These are phyloP conservation scores for Notiomystis cincta DNA, from an alignment of 2,113 vertebrate genomes.

Conservation along the genomic window DNA sequence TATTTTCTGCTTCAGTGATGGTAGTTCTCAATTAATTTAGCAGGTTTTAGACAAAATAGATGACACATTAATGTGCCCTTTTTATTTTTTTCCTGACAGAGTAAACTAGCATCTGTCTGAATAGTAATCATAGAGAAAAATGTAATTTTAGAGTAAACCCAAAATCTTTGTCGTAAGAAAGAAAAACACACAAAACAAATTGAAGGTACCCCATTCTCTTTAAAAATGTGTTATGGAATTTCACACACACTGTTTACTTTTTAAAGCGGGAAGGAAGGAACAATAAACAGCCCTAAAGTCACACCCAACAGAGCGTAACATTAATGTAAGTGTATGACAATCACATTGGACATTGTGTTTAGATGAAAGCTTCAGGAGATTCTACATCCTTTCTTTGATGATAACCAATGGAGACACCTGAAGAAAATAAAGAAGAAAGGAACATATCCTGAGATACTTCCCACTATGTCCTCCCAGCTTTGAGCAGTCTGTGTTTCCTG, in stretches of 20 bases:
- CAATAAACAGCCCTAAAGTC: not conserved
- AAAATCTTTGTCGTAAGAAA: not conserved
- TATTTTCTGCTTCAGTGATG: slow-evolving; percentile 47
- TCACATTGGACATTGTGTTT: not conserved
- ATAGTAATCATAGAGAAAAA: slow-evolving; percentile 8
- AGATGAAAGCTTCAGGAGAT: not conserved
- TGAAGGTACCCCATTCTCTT: not conserved
- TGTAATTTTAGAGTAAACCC: not conserved
- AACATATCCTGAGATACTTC: not conserved
- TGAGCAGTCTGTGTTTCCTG: not conserved
- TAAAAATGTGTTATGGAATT: not conserved
- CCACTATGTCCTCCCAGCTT: not conserved
- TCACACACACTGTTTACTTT: not conserved
- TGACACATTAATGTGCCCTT: not conserved
- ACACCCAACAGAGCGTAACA: not conserved
- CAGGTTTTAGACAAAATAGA: slow-evolving; percentile 43
- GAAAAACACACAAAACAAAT: not conserved
- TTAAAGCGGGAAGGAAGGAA: not conserved
- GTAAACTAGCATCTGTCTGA: not conserved
- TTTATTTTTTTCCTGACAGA: not conserved
- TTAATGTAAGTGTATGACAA: not conserved
- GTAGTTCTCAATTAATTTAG: slow-evolving; percentile 60
- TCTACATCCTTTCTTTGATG: not conserved
- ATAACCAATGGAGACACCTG: not conserved
- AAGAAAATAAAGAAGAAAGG: not conserved